Evolutionary conservation across 2,888 invertebrate genomes (phyloP), one percentile per base, ranked within the genome.

Genomic region (Coenonympha glycerion): DNA sequence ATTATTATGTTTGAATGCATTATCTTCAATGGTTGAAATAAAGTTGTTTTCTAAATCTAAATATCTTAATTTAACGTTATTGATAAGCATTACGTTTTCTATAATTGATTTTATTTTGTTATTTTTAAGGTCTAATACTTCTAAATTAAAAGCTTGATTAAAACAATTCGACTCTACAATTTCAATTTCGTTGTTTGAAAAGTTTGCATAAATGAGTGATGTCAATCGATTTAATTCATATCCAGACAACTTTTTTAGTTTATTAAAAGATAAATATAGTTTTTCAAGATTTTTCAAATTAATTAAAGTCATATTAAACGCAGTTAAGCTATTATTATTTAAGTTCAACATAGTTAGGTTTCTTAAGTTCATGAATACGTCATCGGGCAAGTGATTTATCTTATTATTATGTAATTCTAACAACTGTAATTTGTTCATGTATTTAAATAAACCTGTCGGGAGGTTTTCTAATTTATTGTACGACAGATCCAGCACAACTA

Each of bases 121-220:
- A 36, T 68, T 64, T 53, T 76, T 78, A 3, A 86, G 62, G 58
- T 85, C 85, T 1, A 79, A 41, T 0, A 31, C 47, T 52, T 63
- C 46, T 21, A 86, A 64, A 49, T 66, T 64, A 3, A 61, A 57
- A 2, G 75, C 73, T 56, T 71, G 70, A 46, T 64, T 71, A 44
- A 85, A 84, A 54, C 76, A 76, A 53, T 76, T 73, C 0, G 68
- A 64, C 30, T 84, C 80, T 1, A 86, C 46, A 3, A 40, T 52
- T 58, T 68, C 64, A 9, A 86, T 71, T 1, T 41, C 50, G 57
- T 85, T 86, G 54, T 77, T 59, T 0, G 84, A 81, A 28, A 76
- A 61, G 49, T 85, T 84, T 1, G 82, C 48, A 6, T 55, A 31
- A 49, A 68, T 56, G n/a, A 86, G 57, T n/a, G 63, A 58, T 9